A percentile compares a stretch with the other conserved stretches of the same genome.
phyloP scores from a whole-genome alignment of 2,888 invertebrate species.

The Sthenelais limicola region DNA sequence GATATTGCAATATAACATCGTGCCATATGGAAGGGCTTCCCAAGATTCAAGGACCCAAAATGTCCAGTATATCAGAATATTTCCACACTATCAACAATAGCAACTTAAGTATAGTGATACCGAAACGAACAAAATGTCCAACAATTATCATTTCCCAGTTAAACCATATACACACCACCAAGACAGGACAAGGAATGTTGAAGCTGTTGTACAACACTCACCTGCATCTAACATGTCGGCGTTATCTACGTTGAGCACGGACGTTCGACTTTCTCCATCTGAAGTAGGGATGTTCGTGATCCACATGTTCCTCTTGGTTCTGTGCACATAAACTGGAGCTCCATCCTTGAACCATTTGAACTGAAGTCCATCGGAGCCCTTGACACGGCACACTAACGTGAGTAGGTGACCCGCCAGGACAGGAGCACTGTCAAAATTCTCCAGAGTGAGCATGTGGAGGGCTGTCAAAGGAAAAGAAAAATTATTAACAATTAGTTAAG shows the following conservation, averaged over 20 bases:
- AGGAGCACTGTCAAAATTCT: slow-evolving; percentile 54
- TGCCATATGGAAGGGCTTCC: too few relatives aligned
- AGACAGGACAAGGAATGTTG: too few relatives aligned
- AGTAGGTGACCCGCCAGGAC: slow-evolving; percentile 56
- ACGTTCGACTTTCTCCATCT: slow-evolving; percentile 57
- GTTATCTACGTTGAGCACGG: slow-evolving; percentile 61
- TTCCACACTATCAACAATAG: too few relatives aligned
- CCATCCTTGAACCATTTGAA: slow-evolving; percentile 61
- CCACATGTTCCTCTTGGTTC: slow-evolving; percentile 41
- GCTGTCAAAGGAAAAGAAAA: too few relatives aligned
- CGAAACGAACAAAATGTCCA: too few relatives aligned
- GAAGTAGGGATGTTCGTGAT: slow-evolving; percentile 18
- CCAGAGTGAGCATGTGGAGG: slow-evolving; percentile 53
- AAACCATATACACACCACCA: too few relatives aligned
- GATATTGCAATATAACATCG: too few relatives aligned
- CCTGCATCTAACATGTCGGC: slow-evolving; percentile 62
- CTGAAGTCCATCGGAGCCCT: slow-evolving; percentile 56
- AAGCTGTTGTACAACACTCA: slow-evolving; percentile 43
- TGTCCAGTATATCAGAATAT: too few relatives aligned
- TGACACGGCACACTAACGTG: slow-evolving; percentile 59
- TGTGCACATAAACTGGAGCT: slow-evolving; percentile 25
- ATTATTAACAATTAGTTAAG: too few relatives aligned
- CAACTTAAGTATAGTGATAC: too few relatives aligned
- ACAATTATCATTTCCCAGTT: too few relatives aligned
- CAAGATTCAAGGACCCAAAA: too few relatives aligned